These are phyloP conservation scores for Ara ararauna DNA, from an alignment of 2,797 vertebrate genomes.

Conservation along the genomic window DNA sequence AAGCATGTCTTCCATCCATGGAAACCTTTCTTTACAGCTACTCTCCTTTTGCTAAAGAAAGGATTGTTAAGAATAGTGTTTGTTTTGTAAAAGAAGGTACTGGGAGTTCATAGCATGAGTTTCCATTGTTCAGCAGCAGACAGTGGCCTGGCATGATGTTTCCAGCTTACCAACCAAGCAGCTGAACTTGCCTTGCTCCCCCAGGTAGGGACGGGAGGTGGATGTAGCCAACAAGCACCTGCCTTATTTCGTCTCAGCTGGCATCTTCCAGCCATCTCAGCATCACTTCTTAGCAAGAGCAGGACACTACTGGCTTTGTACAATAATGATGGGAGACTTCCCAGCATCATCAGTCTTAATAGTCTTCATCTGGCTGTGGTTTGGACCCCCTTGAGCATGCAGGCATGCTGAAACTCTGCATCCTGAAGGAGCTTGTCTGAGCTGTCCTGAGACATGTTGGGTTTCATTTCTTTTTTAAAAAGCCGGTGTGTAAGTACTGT, in stretches of 20 bases:
- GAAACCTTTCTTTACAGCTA: not conserved
- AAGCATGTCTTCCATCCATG: not conserved
- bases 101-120: not conserved
- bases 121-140: not conserved
- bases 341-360: not conserved
- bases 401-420: not conserved
- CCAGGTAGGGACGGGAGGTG: not conserved
- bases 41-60: not conserved
- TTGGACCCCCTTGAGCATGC: not conserved
- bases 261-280: not conserved
- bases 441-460: not conserved
- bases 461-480: not conserved
- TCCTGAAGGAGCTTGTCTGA: not conserved
- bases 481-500: not conserved
- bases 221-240: not conserved
- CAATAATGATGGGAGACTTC: not conserved
- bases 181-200: not conserved
- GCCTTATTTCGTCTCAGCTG: not conserved
- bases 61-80: not conserved
- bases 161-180: not conserved
- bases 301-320: not conserved
- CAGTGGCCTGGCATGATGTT: fast-evolving
- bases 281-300: not conserved
- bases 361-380: not conserved
- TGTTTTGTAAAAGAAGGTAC: not conserved